Evolutionary conservation across 1,140 invertebrate genomes (phyloP).

Genomic region (Stegodyphus dumicola): DNA sequence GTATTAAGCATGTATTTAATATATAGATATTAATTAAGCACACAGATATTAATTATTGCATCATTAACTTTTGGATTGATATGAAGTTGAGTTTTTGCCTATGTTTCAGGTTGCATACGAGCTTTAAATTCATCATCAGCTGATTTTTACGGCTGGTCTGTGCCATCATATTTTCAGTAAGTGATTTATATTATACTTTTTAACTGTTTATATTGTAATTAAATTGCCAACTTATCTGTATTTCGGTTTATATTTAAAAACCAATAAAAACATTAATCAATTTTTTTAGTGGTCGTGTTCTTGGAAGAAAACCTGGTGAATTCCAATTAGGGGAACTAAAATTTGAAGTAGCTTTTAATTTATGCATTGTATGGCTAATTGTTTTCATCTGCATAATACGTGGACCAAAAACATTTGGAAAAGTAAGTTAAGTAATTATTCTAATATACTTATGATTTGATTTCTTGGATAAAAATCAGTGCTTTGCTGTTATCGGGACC

Average conservation of each 20-base stretch:
- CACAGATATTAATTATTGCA: too few species aligned
- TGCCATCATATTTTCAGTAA: conserved; percentile 63
- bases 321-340: conserved; percentile 72
- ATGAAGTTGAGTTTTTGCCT: too few species aligned
- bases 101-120: conserved; percentile 34
- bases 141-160: conserved; percentile 61
- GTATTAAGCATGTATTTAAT: too few species aligned
- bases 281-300: conserved; percentile 76
- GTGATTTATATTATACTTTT: not conserved
- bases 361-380: conserved; percentile 90
- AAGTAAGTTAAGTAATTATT: conserved; percentile 40
- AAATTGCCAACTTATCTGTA: not conserved
- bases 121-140: conserved; percentile 55
- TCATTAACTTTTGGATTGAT: too few species aligned
- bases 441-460: not conserved
- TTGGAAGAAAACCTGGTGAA: conserved; percentile 75
- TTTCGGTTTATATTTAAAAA: not conserved
- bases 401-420: conserved; percentile 62
- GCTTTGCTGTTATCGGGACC: too few species aligned
- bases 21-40: too few species aligned
- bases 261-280: not conserved
- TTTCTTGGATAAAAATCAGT: too few species aligned
- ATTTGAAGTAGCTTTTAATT: conserved; percentile 88
- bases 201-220: not conserved
- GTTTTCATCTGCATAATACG: conserved; percentile 85